Conservation (phyloP, 2,113 vertebrate genomes). For the Fregata magnificens region DNA sequence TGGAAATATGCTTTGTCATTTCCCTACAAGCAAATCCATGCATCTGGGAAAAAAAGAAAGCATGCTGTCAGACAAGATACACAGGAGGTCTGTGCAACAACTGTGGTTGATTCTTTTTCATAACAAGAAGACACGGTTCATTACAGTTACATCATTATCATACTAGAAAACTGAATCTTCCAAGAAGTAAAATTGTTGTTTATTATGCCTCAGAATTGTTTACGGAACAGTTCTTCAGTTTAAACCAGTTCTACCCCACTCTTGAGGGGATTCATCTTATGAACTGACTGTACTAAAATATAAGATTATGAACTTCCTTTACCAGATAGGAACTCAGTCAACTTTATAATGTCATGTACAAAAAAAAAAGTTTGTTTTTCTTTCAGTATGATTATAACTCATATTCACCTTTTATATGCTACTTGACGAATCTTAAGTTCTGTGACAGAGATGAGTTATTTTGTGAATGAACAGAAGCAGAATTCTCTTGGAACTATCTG, state of each 20-base stretch:
- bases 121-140: slow-evolving; percentile 31
- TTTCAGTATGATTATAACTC: neutral
- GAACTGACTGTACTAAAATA: neutral
- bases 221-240: neutral
- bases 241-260: neutral
- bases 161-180: neutral
- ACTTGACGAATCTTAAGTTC: neutral
- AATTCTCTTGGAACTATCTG: neutral
- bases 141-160: slow-evolving; percentile 54
- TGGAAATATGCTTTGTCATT: neutral
- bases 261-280: neutral
- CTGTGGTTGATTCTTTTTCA: neutral
- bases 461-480: neutral
- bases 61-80: neutral
- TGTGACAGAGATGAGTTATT: neutral
- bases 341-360: neutral
- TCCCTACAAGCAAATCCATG: neutral
- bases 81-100: neutral
- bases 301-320: neutral
- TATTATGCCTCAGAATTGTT: neutral
- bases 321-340: neutral
- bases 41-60: neutral
- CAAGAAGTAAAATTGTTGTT: slow-evolving; percentile 7
- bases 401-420: neutral
- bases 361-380: neutral